Percentiles rank a stretch among this genome's conserved stretches.
phyloP scores from a whole-genome alignment of 2,888 invertebrate genomes.

The Molorchus minor region DNA sequence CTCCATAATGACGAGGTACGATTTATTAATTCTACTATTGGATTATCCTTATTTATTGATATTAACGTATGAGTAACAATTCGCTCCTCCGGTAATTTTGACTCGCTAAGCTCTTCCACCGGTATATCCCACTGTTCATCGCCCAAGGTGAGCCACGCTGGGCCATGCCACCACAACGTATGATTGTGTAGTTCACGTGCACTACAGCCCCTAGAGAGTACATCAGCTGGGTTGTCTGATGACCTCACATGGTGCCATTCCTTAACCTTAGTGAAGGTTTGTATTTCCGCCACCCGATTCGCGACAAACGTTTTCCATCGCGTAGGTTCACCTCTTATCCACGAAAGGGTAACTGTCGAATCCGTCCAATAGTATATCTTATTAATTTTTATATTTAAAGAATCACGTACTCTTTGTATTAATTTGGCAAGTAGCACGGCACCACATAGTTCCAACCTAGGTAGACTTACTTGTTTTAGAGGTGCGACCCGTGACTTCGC shows the following conservation, averaged over 20 bases:
- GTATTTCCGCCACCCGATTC: constrained; percentile 5
- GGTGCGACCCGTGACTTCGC: constrained; percentile 34
- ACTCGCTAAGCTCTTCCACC: too few relatives aligned
- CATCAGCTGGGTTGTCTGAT: constrained; percentile 1
- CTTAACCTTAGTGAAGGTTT: background rate
- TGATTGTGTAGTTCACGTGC: background rate
- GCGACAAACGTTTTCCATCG: too few relatives aligned
- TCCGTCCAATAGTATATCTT: background rate
- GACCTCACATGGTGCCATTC: constrained; percentile 1
- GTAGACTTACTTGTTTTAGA: background rate
- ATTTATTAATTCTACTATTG: too few relatives aligned
- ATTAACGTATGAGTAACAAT: too few relatives aligned
- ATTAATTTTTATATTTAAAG: too few relatives aligned
- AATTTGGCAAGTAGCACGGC: background rate
- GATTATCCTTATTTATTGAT: too few relatives aligned
- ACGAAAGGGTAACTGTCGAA: too few relatives aligned
- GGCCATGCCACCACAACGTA: constrained; percentile 7
- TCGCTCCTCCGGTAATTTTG: too few relatives aligned
- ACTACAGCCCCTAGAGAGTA: background rate
- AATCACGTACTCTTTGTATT: background rate
- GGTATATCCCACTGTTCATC: too few relatives aligned
- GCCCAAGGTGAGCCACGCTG: too few relatives aligned
- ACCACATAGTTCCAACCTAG: background rate
- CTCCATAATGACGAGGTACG: too few relatives aligned
- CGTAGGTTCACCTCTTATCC: too few relatives aligned